Evolutionary conservation across 2,113 vertebrate genomes (phyloP).

Genomic region (Porphyrio hochstetteri): DNA sequence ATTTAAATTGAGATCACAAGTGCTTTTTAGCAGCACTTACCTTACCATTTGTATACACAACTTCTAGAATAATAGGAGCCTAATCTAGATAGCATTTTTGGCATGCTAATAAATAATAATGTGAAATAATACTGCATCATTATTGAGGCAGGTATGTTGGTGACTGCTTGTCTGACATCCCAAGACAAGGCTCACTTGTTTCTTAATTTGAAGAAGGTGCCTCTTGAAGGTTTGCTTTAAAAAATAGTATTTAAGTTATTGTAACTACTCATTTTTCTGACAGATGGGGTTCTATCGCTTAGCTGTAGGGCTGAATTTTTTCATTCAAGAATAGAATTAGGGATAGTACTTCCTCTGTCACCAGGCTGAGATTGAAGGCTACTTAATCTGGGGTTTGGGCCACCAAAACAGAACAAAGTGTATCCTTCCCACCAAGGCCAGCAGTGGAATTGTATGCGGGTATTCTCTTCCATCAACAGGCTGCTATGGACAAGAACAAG

Average conservation of each 20-base stretch:
- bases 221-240: neutral
- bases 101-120: neutral
- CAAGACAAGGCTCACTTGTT: neutral
- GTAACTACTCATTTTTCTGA: neutral
- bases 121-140: neutral
- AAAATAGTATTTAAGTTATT: neutral
- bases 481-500: neutral
- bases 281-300: neutral
- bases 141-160: neutral
- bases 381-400: neutral
- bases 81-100: neutral
- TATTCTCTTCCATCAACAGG: neutral
- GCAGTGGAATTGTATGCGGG: neutral
- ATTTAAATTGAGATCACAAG: conserved; percentile 1
- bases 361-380: neutral
- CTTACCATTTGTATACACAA: neutral
- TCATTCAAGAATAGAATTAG: neutral
- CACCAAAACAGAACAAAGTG: neutral
- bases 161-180: neutral
- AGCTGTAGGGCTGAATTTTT: neutral
- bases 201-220: too few relatives aligned
- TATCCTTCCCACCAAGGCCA: neutral
- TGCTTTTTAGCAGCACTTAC: neutral
- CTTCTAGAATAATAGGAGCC: neutral
- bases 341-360: neutral